These are phyloP conservation scores for Mirounga angustirostris DNA, from an alignment of 2,113 vertebrate genomes.

Conservation along the genomic window DNA sequence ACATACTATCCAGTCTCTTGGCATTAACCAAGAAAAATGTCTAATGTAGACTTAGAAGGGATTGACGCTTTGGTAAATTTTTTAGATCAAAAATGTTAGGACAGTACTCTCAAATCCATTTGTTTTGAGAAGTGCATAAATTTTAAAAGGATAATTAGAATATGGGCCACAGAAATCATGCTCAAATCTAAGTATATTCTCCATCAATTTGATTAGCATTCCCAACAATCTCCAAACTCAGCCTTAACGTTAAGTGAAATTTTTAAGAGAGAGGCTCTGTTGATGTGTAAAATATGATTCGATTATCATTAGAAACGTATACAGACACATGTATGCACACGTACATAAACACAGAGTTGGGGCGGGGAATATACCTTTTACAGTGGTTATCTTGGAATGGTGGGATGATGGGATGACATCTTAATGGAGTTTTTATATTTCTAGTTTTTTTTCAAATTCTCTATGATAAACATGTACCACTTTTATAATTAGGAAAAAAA, in stretches of 20 bases:
- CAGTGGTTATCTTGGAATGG: background rate
- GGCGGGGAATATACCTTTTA: background rate
- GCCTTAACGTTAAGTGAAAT: background rate
- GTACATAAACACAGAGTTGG: background rate
- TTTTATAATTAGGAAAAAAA: slow-evolving; percentile 35
- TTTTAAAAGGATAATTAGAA: background rate
- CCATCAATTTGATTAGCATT: background rate
- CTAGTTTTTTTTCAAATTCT: background rate
- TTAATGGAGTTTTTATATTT: background rate
- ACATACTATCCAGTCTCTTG: background rate
- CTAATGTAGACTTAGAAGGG: background rate
- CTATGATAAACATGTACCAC: background rate
- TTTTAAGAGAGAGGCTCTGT: background rate
- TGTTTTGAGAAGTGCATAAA: background rate
- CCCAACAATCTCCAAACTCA: background rate
- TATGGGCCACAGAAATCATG: background rate
- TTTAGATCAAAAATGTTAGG: background rate
- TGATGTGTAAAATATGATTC: background rate
- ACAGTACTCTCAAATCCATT: background rate
- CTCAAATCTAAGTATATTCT: slow-evolving; percentile 13
- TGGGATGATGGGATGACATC: background rate
- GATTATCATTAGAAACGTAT: background rate
- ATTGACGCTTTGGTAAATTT: background rate
- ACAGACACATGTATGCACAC: background rate
- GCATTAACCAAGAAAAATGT: slow-evolving; percentile 20